phyloP scores from a whole-genome alignment of 1,140 invertebrate species.

The Drosophila saltans region DNA sequence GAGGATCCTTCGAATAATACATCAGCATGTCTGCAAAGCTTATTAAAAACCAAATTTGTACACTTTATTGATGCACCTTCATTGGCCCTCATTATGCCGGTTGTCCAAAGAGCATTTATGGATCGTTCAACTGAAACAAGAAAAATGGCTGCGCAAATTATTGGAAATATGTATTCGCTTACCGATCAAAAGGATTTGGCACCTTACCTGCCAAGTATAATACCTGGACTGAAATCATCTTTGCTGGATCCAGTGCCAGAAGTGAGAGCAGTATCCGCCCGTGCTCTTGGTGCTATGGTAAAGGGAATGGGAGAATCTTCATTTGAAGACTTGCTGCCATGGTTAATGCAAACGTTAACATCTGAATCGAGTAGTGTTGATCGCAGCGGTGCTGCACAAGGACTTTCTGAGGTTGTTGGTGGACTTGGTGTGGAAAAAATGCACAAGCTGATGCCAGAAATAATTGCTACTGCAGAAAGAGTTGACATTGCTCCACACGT shows the following conservation, averaged over 20 bases:
- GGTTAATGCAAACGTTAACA: constrained; percentile 99
- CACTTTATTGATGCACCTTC: constrained; percentile 99
- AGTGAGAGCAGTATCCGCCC: constrained; percentile 94
- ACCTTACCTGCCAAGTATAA: constrained; percentile 98
- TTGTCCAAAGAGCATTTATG: constrained; percentile 98
- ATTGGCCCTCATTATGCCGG: constrained; percentile 99
- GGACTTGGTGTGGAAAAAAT: constrained; percentile 97
- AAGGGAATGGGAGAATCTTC: constrained; percentile 96
- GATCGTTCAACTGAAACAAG: constrained; percentile 98
- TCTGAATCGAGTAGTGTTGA: constrained; percentile 98
- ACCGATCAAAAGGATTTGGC: constrained; percentile 99
- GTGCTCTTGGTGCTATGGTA: constrained; percentile 98
- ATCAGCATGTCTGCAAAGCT: constrained; percentile 93
- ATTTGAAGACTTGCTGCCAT: constrained; percentile 97
- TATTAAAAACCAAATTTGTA: constrained; percentile 98
- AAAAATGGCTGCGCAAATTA: constrained; percentile 99
- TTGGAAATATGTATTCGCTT: constrained; percentile 99
- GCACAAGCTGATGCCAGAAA: constrained; percentile 98
- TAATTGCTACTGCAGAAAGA: constrained; percentile 97
- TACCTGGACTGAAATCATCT: constrained; percentile 98
- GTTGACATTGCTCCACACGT: constrained; percentile 98
- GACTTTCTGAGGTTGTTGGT: constrained; percentile 96
- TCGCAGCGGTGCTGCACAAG: constrained; percentile 98
- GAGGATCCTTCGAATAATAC: constrained; percentile 99
- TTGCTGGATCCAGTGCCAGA: constrained; percentile 99